Percentiles rank a stretch among this genome's conserved stretches.
Evolutionary conservation across 2,888 invertebrate genomes (phyloP).

Genomic region (Herminia tarsipennalis): DNA sequence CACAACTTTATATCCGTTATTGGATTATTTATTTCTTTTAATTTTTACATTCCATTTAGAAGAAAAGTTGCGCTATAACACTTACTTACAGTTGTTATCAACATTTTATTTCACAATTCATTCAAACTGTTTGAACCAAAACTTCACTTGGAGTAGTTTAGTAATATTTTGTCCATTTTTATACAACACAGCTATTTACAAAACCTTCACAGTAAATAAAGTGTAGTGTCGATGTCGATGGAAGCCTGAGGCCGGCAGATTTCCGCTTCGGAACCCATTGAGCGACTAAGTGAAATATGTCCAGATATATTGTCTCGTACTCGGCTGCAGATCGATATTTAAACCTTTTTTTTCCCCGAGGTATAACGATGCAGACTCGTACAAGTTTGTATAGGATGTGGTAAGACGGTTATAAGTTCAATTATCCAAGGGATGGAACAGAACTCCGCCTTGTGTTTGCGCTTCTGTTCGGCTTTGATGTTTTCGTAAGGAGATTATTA

Average conservation of each 20-base stretch:
- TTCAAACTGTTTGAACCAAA: not conserved
- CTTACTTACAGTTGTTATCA: too few relatives aligned
- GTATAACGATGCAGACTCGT: not conserved
- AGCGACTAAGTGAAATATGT: constrained; percentile 30
- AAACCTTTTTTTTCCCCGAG: not conserved
- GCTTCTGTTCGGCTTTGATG: too few relatives aligned
- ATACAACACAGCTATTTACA: constrained; percentile 15
- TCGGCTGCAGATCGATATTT: too few relatives aligned
- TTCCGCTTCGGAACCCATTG: constrained; percentile 22
- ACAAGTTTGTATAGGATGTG: constrained; percentile 1
- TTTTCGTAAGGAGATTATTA: not conserved
- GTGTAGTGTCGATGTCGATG: constrained; percentile 14
- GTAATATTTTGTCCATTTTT: not conserved
- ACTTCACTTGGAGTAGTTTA: not conserved
- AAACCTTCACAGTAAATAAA: constrained; percentile 36
- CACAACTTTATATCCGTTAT: too few relatives aligned
- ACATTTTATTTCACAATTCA: too few relatives aligned
- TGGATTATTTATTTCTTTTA: too few relatives aligned
- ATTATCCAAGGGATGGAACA: not conserved
- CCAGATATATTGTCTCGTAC: constrained; percentile 10
- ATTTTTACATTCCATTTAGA: too few relatives aligned
- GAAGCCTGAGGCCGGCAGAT: constrained; percentile 22
- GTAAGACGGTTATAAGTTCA: not conserved
- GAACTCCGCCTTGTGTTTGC: too few relatives aligned
- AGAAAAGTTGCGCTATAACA: too few relatives aligned